These are phyloP conservation scores for Haplochromis vanheusdeni DNA, from an alignment of 2,113 vertebrate genomes.

Conservation along the genomic window DNA sequence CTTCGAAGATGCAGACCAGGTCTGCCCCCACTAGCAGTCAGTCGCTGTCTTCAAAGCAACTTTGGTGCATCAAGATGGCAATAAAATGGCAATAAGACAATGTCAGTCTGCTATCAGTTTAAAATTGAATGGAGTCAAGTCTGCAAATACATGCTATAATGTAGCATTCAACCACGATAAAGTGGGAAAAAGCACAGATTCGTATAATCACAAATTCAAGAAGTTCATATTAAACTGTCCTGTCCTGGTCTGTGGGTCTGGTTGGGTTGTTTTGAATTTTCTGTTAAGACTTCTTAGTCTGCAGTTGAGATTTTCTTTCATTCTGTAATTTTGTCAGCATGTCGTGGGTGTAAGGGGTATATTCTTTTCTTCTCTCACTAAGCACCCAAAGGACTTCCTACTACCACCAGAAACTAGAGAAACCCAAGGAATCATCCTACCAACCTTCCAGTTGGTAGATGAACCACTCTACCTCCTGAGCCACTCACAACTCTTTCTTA, in stretches of 20 bases:
- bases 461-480: neutral
- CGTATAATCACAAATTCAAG: neutral
- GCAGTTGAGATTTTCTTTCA: neutral
- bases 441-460: neutral
- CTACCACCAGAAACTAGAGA: neutral
- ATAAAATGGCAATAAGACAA: neutral
- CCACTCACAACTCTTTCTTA: neutral
- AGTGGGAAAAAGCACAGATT: neutral
- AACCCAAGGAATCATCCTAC: neutral
- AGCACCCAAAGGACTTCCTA: neutral
- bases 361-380: neutral
- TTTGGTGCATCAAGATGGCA: neutral
- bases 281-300: neutral
- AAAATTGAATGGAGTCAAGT: neutral
- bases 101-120: neutral
- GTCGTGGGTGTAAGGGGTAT: neutral
- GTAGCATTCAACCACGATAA: neutral
- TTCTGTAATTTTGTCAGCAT: neutral
- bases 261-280: neutral
- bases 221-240: neutral
- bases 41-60: neutral
- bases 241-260: neutral
- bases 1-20: neutral
- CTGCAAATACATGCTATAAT: neutral
- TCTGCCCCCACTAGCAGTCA: neutral